These are phyloP conservation scores for Agrochola lychnidis DNA, from an alignment of 2,888 invertebrate genomes.

Conservation along the genomic window DNA sequence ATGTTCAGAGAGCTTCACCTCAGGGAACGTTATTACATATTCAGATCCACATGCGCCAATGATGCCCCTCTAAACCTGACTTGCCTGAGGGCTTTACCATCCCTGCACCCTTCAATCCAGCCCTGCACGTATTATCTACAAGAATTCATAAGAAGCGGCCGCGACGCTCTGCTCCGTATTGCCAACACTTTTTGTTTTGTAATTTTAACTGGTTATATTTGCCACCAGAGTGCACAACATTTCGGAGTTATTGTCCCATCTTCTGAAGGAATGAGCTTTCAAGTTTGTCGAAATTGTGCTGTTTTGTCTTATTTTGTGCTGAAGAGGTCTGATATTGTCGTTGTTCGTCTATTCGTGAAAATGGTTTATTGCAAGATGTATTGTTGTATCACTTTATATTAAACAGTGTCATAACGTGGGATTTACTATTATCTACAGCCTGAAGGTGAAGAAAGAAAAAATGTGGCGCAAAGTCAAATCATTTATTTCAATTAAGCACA, in stretches of 20 bases:
- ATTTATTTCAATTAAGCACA: no score
- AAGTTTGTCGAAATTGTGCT: slow-evolving; percentile 51
- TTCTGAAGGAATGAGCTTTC: slow-evolving; percentile 53
- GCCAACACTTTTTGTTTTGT: slow-evolving; percentile 68
- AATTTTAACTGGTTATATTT: slow-evolving; percentile 69
- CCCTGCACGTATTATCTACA: slow-evolving; percentile 63
- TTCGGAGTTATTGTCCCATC: slow-evolving; percentile 62
- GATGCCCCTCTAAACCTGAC: neutral
- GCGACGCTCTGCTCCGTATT: slow-evolving; percentile 59
- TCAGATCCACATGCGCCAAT: slow-evolving; percentile 12
- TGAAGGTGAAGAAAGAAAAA: neutral
- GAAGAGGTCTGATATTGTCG: slow-evolving; percentile 30
- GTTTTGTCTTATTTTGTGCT: slow-evolving; percentile 43
- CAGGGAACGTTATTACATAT: slow-evolving; percentile 17
- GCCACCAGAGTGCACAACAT: slow-evolving; percentile 61
- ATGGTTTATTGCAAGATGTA: slow-evolving; percentile 13
- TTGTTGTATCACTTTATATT: neutral
- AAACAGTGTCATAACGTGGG: neutral
- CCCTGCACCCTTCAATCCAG: slow-evolving; percentile 29
- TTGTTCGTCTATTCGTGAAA: slow-evolving; percentile 28
- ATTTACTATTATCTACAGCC: neutral
- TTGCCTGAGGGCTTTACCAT: slow-evolving; percentile 15
- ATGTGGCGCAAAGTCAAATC: neutral
- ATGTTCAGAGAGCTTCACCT: neutral
- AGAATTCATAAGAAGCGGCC: slow-evolving; percentile 67